These are phyloP conservation scores for Pelobates cultripes DNA, from an alignment of 2,797 vertebrate genomes.

Conservation along the genomic window DNA sequence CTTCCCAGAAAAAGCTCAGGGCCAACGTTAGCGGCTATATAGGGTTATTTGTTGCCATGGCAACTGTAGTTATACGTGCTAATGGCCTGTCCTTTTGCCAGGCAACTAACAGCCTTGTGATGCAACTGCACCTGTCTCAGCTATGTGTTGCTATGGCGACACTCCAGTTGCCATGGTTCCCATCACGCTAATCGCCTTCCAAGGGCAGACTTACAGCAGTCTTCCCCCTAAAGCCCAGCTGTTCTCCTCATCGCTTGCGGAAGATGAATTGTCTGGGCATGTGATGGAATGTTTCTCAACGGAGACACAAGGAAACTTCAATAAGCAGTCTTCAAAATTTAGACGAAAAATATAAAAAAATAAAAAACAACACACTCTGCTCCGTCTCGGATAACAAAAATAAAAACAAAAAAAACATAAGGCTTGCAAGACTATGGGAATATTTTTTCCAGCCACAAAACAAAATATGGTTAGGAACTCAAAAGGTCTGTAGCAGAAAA, in stretches of 20 bases:
- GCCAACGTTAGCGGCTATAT: constrained; percentile 84
- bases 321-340: constrained; percentile 4
- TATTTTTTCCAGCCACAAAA: neutral
- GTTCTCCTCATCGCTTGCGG: constrained; percentile 77
- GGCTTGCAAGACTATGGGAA: constrained; percentile 17
- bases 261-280: constrained; percentile 77
- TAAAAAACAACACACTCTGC: neutral
- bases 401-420: neutral
- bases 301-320: constrained; percentile 60
- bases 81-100: constrained; percentile 90
- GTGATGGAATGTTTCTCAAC: constrained; percentile 71
- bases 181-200: constrained; percentile 83
- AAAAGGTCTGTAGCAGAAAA: neutral
- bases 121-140: constrained; percentile 84
- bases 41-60: constrained; percentile 87
- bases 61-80: constrained; percentile 84
- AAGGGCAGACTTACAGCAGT: constrained; percentile 77
- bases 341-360: neutral
- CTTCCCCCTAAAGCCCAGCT: constrained; percentile 75
- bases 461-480: neutral
- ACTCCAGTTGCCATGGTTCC: constrained; percentile 82
- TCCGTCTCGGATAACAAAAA: constrained; percentile 7
- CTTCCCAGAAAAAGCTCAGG: constrained; percentile 65
- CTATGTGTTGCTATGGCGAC: constrained; percentile 87
- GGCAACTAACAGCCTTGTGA: constrained; percentile 86